A percentile compares a stretch with the other conserved stretches of the same genome.
phyloP scores from a whole-genome alignment of 2,113 vertebrate genomes.

The Sinocyclocheilus anophthalmus region DNA sequence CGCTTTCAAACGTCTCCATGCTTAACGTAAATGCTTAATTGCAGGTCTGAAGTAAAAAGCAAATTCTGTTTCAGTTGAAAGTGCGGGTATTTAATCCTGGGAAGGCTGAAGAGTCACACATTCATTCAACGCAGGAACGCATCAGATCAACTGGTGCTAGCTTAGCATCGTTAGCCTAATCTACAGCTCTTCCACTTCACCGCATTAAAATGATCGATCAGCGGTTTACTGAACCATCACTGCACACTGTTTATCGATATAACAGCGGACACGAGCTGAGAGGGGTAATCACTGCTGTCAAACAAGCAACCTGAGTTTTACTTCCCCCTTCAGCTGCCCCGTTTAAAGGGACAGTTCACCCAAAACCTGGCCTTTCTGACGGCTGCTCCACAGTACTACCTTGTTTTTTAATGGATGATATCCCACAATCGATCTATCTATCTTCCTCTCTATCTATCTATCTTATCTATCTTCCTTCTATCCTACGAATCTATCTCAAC shows the following conservation, averaged over 20 bases:
- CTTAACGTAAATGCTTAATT: conserved; percentile 7
- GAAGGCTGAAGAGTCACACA: neutral
- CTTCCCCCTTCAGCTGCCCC: neutral
- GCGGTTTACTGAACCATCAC: neutral
- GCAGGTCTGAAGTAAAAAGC: neutral
- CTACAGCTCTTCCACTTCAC: neutral
- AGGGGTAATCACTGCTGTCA: neutral
- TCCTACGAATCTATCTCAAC: neutral
- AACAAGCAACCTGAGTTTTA: neutral
- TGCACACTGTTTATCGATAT: neutral
- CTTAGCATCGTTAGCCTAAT: conserved; percentile 25
- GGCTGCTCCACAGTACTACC: too few species aligned
- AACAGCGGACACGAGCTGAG: neutral
- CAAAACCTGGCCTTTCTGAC: neutral
- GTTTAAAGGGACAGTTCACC: conserved; percentile 6
- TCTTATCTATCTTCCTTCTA: too few species aligned
- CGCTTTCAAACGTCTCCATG: conserved; percentile 60
- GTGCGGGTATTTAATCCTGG: neutral
- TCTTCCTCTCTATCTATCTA: too few species aligned
- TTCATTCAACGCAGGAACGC: neutral
- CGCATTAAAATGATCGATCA: neutral
- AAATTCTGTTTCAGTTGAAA: neutral
- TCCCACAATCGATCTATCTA: too few species aligned
- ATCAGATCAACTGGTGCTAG: neutral
- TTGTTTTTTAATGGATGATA: too few species aligned